Conservation (phyloP, 2,888 invertebrate genomes). For the Volucella inanis region DNA sequence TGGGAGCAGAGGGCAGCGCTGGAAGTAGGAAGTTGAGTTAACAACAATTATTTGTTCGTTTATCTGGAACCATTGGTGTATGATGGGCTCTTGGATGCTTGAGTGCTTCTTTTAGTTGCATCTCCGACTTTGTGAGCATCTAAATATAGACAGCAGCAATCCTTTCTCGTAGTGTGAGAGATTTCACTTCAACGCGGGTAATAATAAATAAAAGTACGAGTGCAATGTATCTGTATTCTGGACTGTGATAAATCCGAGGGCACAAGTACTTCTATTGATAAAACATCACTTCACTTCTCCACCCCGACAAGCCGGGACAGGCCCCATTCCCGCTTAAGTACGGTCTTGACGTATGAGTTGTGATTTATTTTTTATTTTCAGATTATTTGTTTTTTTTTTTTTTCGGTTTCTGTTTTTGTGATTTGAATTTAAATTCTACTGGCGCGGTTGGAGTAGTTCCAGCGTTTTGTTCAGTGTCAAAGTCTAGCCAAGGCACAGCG, state of each 20-base stretch:
- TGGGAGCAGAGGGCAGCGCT: slow-evolving; percentile 9
- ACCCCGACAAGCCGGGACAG: too few species aligned
- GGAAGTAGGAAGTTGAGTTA: slow-evolving; percentile 26
- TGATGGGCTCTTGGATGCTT: slow-evolving; percentile 24
- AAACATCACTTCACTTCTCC: slow-evolving; percentile 32
- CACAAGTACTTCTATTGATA: slow-evolving; percentile 71
- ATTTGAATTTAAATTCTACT: slow-evolving; percentile 49
- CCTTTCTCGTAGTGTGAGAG: slow-evolving; percentile 16
- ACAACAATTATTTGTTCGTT: slow-evolving; percentile 69
- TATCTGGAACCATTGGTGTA: slow-evolving; percentile 61
- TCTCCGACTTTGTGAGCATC: slow-evolving; percentile 51
- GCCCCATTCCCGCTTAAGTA: not conserved
- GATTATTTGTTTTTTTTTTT: not conserved
- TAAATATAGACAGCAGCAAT: slow-evolving; percentile 60
- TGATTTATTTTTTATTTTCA: not conserved
- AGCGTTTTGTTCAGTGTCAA: slow-evolving; percentile 49
- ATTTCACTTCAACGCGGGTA: slow-evolving; percentile 28
- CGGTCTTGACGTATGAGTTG: not conserved
- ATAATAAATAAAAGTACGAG: not conserved
- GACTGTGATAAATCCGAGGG: slow-evolving; percentile 53
- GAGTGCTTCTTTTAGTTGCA: slow-evolving; percentile 44
- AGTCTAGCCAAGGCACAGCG: slow-evolving; percentile 40
- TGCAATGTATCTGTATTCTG: too few species aligned
- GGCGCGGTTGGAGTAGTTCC: slow-evolving; percentile 40
- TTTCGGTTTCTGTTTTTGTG: not conserved